Percentiles rank a stretch among this genome's conserved stretches.
Conservation (phyloP, 2,113 vertebrate species). For the Speoplatyrhinus poulsoni region DNA sequence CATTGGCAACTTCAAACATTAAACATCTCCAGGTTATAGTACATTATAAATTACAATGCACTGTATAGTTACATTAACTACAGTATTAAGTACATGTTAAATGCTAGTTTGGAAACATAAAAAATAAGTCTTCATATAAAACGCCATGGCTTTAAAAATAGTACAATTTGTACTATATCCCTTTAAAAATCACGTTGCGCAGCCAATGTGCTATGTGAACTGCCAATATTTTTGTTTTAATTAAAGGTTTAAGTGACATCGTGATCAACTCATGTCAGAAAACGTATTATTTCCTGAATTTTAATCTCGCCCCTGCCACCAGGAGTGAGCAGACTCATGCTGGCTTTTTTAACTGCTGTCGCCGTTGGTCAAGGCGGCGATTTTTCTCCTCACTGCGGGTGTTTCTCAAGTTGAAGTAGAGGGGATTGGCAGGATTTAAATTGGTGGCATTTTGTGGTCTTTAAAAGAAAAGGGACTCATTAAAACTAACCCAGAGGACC, state of each 20-base stretch:
- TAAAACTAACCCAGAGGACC: slow-evolving; percentile 86
- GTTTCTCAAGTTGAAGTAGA: slow-evolving; percentile 88
- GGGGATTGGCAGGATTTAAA: slow-evolving; percentile 97
- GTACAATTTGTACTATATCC: background rate
- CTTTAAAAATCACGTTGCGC: slow-evolving; percentile 29
- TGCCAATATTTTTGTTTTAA: slow-evolving; percentile 78
- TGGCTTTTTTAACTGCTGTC: slow-evolving; percentile 93
- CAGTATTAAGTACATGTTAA: no score
- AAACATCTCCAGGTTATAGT: no score
- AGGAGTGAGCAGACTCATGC: slow-evolving; percentile 86
- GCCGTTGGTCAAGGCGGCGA: slow-evolving; percentile 85
- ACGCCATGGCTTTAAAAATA: background rate
- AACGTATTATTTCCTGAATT: slow-evolving; percentile 93
- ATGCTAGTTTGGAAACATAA: no score
- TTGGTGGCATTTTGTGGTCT: slow-evolving; percentile 95
- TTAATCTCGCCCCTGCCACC: slow-evolving; percentile 87
- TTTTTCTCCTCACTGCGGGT: slow-evolving; percentile 85
- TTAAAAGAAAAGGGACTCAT: slow-evolving; percentile 91
- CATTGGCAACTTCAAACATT: no score
- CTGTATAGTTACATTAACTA: no score
- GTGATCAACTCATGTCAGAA: slow-evolving; percentile 86
- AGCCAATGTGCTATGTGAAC: background rate
- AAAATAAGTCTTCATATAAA: background rate
- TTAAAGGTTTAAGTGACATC: slow-evolving; percentile 89
- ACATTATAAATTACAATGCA: no score